These are phyloP conservation scores for Formica selysi DNA, from an alignment of 1,140 invertebrate species.

Conservation along the genomic window DNA sequence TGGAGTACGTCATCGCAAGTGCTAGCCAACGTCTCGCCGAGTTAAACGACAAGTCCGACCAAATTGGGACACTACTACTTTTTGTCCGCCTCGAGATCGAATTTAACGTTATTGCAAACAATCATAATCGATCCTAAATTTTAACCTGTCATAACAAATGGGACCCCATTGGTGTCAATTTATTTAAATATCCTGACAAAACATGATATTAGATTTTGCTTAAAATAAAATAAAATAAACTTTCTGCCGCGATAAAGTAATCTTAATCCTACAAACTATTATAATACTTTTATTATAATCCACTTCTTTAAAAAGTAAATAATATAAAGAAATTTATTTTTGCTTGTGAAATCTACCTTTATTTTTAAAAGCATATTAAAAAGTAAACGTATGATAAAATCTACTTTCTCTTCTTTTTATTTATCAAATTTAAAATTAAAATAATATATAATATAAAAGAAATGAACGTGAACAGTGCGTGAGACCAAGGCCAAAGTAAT, in stretches of 20 bases:
- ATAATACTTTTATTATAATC: no score
- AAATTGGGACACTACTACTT: conserved; percentile 63
- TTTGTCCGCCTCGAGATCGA: conserved; percentile 51
- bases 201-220: no score
- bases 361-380: not conserved
- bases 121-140: not conserved
- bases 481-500: not conserved
- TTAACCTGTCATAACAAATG: conserved; percentile 6
- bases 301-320: no score
- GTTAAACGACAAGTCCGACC: conserved; percentile 62
- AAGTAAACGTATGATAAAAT: not conserved
- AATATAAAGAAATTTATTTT: no score
- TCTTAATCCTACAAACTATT: not conserved
- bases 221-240: conserved; percentile 5
- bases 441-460: not conserved
- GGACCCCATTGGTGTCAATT: not conserved
- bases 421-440: conserved; percentile 6
- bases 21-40: conserved; percentile 61
- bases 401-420: not conserved
- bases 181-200: not conserved
- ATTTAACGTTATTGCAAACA: conserved; percentile 54
- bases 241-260: not conserved
- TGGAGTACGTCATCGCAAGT: conserved; percentile 64
- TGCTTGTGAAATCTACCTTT: not conserved
- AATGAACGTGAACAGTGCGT: not conserved